These are phyloP conservation scores for Nothoprocta perdicaria DNA, from an alignment of 2,113 vertebrate species.

Conservation along the genomic window DNA sequence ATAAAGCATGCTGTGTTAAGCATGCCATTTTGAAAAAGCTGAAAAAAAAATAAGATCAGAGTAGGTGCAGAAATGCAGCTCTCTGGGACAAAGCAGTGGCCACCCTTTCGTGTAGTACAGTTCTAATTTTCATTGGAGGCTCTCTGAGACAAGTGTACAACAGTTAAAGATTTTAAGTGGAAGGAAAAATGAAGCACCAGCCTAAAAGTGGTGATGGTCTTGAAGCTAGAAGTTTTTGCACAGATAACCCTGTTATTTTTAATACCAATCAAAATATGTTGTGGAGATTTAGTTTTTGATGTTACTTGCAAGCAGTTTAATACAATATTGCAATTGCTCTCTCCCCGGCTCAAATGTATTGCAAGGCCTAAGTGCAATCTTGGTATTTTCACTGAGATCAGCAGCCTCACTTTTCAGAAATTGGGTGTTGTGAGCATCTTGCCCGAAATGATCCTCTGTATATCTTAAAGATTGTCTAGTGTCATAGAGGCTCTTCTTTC, in stretches of 20 bases:
- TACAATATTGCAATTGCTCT: not conserved
- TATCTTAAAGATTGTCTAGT: not conserved
- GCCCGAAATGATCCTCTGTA: accelerated
- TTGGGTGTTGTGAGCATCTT: not conserved
- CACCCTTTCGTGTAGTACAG: accelerated
- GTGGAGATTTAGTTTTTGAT: not conserved
- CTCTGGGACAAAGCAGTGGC: not conserved
- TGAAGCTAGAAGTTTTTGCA: not conserved
- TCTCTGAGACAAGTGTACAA: not conserved
- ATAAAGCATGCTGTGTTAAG: not conserved
- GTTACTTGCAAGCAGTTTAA: not conserved
- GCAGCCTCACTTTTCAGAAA: not conserved
- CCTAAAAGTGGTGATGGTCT: not conserved
- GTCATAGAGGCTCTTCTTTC: not conserved
- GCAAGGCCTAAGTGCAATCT: not conserved
- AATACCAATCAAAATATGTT: not conserved
- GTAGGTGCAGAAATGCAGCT: not conserved
- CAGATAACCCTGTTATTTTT: not conserved
- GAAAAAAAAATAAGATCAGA: not conserved
- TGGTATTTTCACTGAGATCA: not conserved
- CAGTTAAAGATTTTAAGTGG: not conserved
- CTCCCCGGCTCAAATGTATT: not conserved
- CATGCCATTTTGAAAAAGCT: not conserved
- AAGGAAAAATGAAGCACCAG: not conserved
- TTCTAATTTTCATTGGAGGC: not conserved